Percentiles rank a stretch among this genome's conserved stretches.
Conservation (phyloP, 2,113 vertebrate species). For the Equus przewalskii region DNA sequence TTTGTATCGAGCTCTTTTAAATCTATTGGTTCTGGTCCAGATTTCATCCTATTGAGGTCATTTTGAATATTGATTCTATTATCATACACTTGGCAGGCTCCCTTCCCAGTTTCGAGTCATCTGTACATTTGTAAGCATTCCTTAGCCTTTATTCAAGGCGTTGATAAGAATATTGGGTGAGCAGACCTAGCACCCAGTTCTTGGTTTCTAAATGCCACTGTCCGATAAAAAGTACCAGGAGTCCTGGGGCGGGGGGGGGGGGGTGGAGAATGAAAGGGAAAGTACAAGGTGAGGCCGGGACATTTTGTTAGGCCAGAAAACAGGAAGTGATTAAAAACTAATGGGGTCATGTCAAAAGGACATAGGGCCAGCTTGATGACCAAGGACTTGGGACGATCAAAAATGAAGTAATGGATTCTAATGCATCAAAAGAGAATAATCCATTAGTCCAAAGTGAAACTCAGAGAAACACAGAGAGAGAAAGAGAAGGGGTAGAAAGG, state of each 20-base stretch:
- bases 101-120: conserved; percentile 7
- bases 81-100: neutral
- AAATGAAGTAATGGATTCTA: conserved; percentile 3
- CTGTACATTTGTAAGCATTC: conserved; percentile 29
- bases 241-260: neutral
- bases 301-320: neutral
- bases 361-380: neutral
- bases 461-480: neutral
- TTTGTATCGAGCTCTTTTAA: conserved; percentile 1
- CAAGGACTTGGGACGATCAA: neutral
- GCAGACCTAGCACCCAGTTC: neutral
- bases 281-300: neutral
- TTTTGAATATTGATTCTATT: neutral
- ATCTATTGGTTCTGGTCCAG: conserved; percentile 16
- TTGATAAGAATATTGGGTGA: neutral
- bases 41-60: conserved; percentile 14
- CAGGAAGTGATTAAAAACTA: neutral
- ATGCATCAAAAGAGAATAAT: neutral
- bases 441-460: neutral
- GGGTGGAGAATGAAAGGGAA: neutral
- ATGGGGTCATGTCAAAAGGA: conserved; percentile 10
- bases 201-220: conserved; percentile 8
- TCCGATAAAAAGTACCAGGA: neutral
- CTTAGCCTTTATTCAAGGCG: conserved; percentile 29
- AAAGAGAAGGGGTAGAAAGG: neutral